These are phyloP conservation scores for Odontomachus brunneus DNA, from an alignment of 1,140 invertebrate genomes.

Conservation along the genomic window DNA sequence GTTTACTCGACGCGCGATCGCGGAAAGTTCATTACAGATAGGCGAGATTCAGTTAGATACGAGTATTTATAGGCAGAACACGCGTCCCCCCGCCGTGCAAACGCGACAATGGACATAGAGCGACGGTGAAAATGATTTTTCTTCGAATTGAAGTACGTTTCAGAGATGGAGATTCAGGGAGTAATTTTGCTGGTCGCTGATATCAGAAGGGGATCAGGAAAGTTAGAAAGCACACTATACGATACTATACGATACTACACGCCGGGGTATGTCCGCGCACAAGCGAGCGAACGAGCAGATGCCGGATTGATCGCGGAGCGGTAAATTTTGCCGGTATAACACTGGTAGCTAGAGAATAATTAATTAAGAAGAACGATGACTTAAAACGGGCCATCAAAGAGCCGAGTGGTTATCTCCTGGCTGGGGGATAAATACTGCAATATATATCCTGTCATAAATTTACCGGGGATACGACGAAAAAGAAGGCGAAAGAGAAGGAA, in stretches of 20 bases:
- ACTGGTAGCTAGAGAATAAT: constrained; percentile 50
- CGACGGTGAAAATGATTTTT: not conserved
- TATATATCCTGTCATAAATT: constrained; percentile 62
- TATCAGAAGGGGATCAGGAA: not conserved
- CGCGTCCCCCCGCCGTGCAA: not conserved
- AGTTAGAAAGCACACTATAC: constrained; percentile 14
- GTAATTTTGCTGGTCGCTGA: not conserved
- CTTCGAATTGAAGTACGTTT: not conserved
- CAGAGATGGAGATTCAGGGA: not conserved
- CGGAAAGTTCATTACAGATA: not conserved
- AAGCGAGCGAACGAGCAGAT: constrained; percentile 31
- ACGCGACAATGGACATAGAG: not conserved
- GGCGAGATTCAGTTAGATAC: too few relatives aligned
- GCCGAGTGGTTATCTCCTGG: constrained; percentile 31
- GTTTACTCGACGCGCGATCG: constrained; percentile 15
- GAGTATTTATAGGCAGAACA: not conserved
- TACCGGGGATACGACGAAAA: constrained; percentile 31
- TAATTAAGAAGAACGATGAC: constrained; percentile 55
- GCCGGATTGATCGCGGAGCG: constrained; percentile 39
- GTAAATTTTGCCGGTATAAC: constrained; percentile 46
- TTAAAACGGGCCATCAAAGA: constrained; percentile 44
- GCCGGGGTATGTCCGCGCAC: not conserved
- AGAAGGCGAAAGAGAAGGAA: constrained; percentile 35
- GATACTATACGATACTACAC: not conserved
- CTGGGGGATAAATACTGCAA: constrained; percentile 53